Evolutionary conservation across 2,888 invertebrate species (phyloP).

Genomic region (Pegoplata infirma): DNA sequence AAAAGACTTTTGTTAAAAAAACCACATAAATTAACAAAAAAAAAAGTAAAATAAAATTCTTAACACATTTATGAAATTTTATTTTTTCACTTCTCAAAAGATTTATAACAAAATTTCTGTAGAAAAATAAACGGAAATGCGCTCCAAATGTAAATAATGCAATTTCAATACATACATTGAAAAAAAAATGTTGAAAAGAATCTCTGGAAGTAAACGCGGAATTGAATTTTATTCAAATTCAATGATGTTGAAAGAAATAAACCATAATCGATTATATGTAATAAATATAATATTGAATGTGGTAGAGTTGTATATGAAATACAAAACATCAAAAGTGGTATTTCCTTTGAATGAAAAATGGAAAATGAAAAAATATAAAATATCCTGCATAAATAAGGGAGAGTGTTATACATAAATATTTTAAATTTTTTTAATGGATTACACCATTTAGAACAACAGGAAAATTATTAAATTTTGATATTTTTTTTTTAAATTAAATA

Average conservation of each 20-base stretch:
- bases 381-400: not conserved
- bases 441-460: no score
- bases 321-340: no score
- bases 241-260: constrained; percentile 49
- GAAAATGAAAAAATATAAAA: no score
- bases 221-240: constrained; percentile 36
- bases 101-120: constrained; percentile 44
- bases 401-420: not conserved
- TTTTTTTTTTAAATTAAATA: no score
- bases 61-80: constrained; percentile 36
- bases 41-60: no score
- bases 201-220: not conserved
- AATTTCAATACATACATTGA: not conserved
- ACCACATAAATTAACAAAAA: constrained; percentile 48
- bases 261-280: constrained; percentile 46
- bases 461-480: no score
- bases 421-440: not conserved
- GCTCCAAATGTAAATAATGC: constrained; percentile 40
- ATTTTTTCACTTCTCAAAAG: constrained; percentile 27
- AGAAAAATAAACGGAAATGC: constrained; percentile 57
- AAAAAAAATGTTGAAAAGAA: constrained; percentile 5
- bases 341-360: not conserved
- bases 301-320: no score
- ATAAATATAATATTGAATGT: constrained; percentile 23
- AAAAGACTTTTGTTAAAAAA: not conserved